Conservation (phyloP, 2,797 vertebrate species). For the Oreonectes daqikongensis region DNA sequence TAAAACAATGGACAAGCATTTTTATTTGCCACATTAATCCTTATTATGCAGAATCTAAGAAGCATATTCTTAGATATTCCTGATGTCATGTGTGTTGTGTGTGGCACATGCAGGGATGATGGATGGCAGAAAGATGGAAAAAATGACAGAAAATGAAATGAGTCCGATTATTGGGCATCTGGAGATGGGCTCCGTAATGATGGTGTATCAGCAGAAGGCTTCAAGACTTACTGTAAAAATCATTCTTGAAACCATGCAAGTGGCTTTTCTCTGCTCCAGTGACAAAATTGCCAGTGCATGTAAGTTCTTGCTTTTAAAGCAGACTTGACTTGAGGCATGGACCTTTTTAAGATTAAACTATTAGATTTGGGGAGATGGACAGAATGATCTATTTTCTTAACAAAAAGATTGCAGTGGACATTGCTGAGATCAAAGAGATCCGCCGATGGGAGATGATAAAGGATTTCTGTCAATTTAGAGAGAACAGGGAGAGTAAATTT, state of each 20-base stretch:
- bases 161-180: slow-evolving; percentile 3
- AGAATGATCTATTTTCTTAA: too few relatives aligned
- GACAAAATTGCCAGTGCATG: neutral
- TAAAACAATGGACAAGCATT: too few relatives aligned
- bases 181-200: slow-evolving; percentile 1
- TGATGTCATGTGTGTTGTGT: too few relatives aligned
- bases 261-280: neutral
- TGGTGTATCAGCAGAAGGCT: slow-evolving; percentile 4
- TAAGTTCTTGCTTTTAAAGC: neutral
- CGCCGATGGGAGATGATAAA: too few relatives aligned
- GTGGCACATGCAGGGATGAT: neutral
- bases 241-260: slow-evolving; percentile 12
- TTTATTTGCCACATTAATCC: too few relatives aligned
- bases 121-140: neutral
- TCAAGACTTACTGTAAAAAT: slow-evolving; percentile 12
- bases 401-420: slow-evolving; percentile 80
- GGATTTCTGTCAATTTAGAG: too few relatives aligned
- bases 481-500: slow-evolving; percentile 79
- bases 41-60: too few relatives aligned
- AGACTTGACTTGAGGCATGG: neutral
- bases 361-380: neutral
- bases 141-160: neutral
- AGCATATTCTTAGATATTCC: too few relatives aligned
- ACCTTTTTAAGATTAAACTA: neutral
- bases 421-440: slow-evolving; percentile 92